Conservation (phyloP, 2,113 vertebrate genomes). For the Vombatus ursinus region DNA sequence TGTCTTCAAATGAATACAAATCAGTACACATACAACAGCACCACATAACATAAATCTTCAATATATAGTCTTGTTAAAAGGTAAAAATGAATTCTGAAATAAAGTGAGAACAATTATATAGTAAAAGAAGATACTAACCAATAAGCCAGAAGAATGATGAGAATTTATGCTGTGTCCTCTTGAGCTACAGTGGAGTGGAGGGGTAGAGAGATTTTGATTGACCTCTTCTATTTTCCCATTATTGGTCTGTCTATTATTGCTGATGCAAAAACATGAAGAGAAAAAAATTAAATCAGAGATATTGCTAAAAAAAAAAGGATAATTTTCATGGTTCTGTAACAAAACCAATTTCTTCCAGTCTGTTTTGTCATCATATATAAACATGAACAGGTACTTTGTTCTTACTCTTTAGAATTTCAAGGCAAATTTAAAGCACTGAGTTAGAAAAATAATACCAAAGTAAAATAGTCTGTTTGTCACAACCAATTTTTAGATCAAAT, state of each 20-base stretch:
- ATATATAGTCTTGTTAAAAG: fast-evolving
- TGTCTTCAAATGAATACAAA: not conserved
- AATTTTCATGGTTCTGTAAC: fast-evolving
- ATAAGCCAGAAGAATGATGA: constrained; percentile 58
- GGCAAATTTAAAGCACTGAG: not conserved
- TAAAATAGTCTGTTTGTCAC: not conserved
- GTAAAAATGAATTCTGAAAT: fast-evolving
- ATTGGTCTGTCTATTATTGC: constrained; percentile 67
- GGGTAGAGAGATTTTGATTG: constrained; percentile 63
- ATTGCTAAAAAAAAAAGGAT: not conserved
- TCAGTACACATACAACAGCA: fast-evolving
- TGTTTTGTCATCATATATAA: not conserved
- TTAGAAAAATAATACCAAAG: not conserved
- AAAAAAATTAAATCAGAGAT: constrained; percentile 38
- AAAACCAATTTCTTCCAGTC: not conserved
- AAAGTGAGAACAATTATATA: not conserved
- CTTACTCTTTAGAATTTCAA: not conserved
- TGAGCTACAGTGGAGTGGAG: constrained; percentile 78
- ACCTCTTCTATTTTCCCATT: constrained; percentile 55
- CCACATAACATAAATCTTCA: not conserved
- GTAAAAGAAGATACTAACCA: constrained; percentile 75
- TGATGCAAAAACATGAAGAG: constrained; percentile 36
- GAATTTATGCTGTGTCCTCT: constrained; percentile 57
- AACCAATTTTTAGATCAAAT: not conserved
- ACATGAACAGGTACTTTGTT: not conserved